These are phyloP conservation scores for Hydrolagus affinis DNA, from an alignment of 2,113 vertebrate species.

Conservation along the genomic window DNA sequence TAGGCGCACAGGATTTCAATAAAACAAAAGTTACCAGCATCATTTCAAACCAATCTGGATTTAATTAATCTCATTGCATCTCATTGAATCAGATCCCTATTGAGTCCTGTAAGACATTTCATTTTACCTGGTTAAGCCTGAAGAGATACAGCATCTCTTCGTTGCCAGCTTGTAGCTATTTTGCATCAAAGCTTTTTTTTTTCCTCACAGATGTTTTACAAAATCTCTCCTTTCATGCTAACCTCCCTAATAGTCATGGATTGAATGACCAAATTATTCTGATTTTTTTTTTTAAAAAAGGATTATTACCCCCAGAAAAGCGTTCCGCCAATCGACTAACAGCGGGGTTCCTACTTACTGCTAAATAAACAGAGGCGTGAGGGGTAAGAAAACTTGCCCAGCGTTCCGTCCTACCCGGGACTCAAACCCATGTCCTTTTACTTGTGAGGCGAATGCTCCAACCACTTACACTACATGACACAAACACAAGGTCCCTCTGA, in stretches of 20 bases:
- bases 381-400: too few relatives aligned
- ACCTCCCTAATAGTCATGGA: neutral
- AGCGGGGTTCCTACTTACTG: too few relatives aligned
- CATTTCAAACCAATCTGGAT: neutral
- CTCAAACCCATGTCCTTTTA: too few relatives aligned
- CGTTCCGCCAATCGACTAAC: too few relatives aligned
- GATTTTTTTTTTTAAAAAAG: neutral
- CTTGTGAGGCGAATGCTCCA: too few relatives aligned
- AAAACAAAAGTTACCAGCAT: neutral
- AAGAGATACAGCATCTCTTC: neutral
- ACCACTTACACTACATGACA: too few relatives aligned
- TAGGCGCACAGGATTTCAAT: neutral
- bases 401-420: too few relatives aligned
- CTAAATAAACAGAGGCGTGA: too few relatives aligned
- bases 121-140: neutral
- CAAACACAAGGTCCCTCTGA: neutral
- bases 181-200: neutral
- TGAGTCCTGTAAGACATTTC: neutral
- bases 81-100: neutral
- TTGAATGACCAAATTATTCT: neutral
- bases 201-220: neutral
- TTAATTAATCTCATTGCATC: neutral
- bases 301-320: neutral
- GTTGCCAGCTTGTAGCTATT: neutral
- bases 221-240: slow-evolving; percentile 5